Evolutionary conservation across 2,888 invertebrate species (phyloP).

Genomic region (Macaria liturata): DNA sequence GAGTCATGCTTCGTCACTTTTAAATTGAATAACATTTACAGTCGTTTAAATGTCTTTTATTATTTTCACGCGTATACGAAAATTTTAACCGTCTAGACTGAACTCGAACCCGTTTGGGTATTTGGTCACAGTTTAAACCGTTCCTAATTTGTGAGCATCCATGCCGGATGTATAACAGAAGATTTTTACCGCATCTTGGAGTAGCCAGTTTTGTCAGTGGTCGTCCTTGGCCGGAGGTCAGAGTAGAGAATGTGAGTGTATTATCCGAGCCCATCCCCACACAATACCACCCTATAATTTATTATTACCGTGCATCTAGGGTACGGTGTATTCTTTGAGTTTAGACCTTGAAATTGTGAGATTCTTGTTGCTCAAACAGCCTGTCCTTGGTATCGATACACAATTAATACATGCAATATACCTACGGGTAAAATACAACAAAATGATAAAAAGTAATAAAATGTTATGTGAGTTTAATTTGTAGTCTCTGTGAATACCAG

Average conservation of each 20-base stretch:
- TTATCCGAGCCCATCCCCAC: constrained; percentile 34
- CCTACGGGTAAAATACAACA: too few species aligned
- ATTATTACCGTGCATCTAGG: constrained; percentile 31
- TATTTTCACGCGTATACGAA: background rate
- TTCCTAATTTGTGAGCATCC: background rate
- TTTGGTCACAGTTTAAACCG: constrained; percentile 17
- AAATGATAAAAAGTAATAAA: too few species aligned
- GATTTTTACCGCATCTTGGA: constrained; percentile 10
- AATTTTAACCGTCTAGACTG: constrained; percentile 1
- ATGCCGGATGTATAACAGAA: constrained; percentile 18
- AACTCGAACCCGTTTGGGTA: constrained; percentile 15
- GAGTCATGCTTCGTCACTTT: too few species aligned
- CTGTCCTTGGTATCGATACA: background rate
- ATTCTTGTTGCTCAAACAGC: constrained; percentile 42
- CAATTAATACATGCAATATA: too few species aligned
- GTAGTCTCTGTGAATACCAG: too few species aligned
- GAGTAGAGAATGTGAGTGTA: constrained; percentile 38
- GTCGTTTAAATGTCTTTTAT: too few species aligned
- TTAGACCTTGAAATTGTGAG: constrained; percentile 49
- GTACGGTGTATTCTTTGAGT: constrained; percentile 30
- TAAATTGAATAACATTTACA: too few species aligned
- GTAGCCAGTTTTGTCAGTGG: constrained; percentile 28
- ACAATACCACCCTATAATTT: constrained; percentile 35
- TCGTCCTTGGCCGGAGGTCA: constrained; percentile 45
- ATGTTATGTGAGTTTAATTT: too few species aligned